Evolutionary conservation across 2,797 vertebrate genomes (phyloP).

Genomic region (Epinephelus awoara): DNA sequence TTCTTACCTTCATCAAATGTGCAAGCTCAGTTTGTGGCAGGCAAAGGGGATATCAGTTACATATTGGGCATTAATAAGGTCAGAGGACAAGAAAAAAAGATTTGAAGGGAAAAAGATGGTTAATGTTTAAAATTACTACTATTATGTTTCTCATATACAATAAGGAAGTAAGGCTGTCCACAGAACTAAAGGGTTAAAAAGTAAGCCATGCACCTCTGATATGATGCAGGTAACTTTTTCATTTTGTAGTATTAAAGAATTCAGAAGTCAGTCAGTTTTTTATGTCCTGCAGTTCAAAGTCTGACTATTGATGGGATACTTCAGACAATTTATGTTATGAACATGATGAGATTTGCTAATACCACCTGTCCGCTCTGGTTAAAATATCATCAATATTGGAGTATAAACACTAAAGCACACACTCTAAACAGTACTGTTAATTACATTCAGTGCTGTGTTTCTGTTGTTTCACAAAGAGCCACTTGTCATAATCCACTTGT

Average conservation of each 20-base stretch:
- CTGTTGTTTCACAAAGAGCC: slow-evolving; percentile 10
- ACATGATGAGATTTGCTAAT: not conserved
- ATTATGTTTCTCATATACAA: not conserved
- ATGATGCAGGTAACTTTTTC: not conserved
- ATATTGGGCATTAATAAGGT: not conserved
- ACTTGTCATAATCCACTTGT: slow-evolving; percentile 16
- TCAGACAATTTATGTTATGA: not conserved
- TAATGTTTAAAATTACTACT: not conserved
- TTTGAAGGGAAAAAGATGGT: not conserved
- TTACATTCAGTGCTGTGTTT: not conserved
- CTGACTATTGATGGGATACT: slow-evolving; percentile 8
- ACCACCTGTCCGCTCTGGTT: not conserved
- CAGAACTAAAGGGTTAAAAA: not conserved
- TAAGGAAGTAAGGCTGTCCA: not conserved
- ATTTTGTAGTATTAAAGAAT: slow-evolving; percentile 7
- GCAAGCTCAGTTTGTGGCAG: not conserved
- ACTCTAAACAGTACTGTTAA: not conserved
- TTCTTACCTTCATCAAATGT: not conserved
- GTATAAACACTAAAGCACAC: not conserved
- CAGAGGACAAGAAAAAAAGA: not conserved
- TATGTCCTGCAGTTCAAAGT: slow-evolving; percentile 18
- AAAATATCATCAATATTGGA: not conserved
- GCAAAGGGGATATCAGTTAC: not conserved
- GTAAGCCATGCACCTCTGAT: not conserved
- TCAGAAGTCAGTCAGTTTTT: slow-evolving; percentile 24